These are phyloP conservation scores for Lithobates sylvaticus DNA, from an alignment of 2,797 vertebrate species.

Conservation along the genomic window DNA sequence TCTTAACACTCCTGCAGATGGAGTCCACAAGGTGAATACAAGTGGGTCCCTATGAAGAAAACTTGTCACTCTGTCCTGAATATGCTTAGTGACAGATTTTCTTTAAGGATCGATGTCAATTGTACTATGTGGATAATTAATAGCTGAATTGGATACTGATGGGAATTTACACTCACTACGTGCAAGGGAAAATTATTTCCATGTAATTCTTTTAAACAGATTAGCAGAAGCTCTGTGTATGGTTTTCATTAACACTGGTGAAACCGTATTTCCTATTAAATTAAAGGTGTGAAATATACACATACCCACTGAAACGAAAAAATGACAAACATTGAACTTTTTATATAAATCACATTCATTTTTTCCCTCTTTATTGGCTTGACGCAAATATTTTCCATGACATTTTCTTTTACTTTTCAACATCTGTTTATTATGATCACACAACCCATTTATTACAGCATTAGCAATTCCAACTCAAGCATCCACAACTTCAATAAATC, in stretches of 20 bases:
- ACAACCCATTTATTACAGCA: too few relatives aligned
- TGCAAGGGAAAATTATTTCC: background rate
- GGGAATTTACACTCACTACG: background rate
- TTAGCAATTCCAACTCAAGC: too few relatives aligned
- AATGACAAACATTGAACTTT: background rate
- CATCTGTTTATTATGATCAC: slow-evolving; percentile 1
- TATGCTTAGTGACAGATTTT: background rate
- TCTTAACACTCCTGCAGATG: too few relatives aligned
- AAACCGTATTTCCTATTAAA: background rate
- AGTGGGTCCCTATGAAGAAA: background rate
- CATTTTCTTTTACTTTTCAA: background rate
- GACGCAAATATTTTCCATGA: too few relatives aligned
- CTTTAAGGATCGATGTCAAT: background rate
- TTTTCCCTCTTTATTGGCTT: background rate
- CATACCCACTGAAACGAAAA: background rate
- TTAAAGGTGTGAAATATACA: background rate
- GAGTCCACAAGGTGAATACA: background rate
- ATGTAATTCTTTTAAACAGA: background rate
- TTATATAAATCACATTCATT: background rate
- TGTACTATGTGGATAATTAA: background rate
- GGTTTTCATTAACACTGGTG: background rate
- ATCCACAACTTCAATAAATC: too few relatives aligned
- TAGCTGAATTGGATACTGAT: background rate
- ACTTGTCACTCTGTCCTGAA: too few relatives aligned
- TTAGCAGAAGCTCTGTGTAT: background rate